These are phyloP conservation scores for Diarsia mendica DNA, from an alignment of 2,888 invertebrate species.

Conservation along the genomic window DNA sequence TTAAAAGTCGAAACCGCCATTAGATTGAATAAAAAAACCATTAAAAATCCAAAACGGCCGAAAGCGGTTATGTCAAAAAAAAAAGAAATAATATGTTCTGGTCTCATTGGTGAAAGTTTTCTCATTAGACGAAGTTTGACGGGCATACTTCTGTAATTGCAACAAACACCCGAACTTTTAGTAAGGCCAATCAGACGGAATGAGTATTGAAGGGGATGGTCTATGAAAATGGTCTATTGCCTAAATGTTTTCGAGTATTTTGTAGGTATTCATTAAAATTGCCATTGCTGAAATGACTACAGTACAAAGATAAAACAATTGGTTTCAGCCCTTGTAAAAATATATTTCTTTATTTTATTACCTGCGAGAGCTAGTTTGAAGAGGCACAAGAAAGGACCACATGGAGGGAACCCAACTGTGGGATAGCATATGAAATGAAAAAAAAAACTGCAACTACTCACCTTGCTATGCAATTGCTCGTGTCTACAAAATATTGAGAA, in stretches of 20 bases:
- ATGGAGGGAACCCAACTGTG: no score
- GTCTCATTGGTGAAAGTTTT: conserved; percentile 70
- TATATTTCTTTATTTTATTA: no score
- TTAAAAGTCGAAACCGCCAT: conserved; percentile 14
- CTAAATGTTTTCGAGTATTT: neutral
- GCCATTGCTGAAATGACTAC: no score
- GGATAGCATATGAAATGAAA: no score
- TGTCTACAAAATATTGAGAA: no score
- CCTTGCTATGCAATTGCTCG: no score
- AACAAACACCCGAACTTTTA: conserved; percentile 62
- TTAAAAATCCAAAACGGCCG: conserved; percentile 57
- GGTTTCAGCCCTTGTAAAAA: no score
- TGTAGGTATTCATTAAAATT: no score
- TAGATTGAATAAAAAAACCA: conserved; percentile 50
- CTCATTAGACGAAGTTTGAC: conserved; percentile 75
- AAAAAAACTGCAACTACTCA: no score
- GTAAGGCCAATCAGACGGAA: conserved; percentile 64
- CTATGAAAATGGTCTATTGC: conserved; percentile 11
- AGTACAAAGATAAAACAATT: no score
- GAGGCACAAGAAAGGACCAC: no score
- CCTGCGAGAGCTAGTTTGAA: no score
- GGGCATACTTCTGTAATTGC: conserved; percentile 71
- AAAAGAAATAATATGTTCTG: conserved; percentile 65
- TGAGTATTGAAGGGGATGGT: conserved; percentile 18
- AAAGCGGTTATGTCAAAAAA: conserved; percentile 59